Conservation (phyloP, 2,113 vertebrate species). For the Nothocercus julius region DNA sequence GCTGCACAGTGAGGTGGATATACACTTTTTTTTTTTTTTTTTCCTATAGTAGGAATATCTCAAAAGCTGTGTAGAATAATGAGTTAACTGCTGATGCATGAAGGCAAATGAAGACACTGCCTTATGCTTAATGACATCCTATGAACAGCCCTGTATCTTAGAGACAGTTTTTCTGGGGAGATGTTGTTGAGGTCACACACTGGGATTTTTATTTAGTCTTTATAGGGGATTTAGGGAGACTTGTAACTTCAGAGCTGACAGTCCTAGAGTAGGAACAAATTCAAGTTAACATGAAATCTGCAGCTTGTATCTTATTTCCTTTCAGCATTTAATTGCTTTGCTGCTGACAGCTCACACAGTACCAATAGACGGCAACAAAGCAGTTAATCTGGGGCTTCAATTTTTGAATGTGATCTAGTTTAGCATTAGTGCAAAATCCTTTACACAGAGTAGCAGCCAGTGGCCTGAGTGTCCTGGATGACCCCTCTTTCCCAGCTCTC, state of each 20-base stretch:
- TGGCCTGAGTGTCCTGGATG: not conserved
- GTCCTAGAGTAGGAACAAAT: not conserved
- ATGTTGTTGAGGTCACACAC: not conserved
- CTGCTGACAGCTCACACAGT: not conserved
- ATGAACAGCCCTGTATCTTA: not conserved
- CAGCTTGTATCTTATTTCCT: not conserved
- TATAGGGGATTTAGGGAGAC: not conserved
- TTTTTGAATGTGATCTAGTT: slow-evolving; percentile 2
- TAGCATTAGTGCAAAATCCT: not conserved
- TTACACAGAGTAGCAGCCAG: not conserved
- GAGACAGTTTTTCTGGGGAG: not conserved
- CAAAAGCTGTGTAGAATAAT: slow-evolving; percentile 38
- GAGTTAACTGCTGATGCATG: slow-evolving; percentile 39
- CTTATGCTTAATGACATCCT: not conserved
- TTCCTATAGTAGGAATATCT: slow-evolving; percentile 21
- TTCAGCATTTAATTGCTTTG: not conserved
- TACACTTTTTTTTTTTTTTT: not conserved
- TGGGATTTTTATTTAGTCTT: not conserved
- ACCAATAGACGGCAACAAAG: not conserved
- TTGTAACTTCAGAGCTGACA: not conserved
- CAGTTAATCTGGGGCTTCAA: not conserved
- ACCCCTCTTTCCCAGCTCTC: not conserved
- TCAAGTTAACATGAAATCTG: not conserved
- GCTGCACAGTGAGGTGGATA: slow-evolving; percentile 54
- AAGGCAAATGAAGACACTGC: slow-evolving; percentile 18